These are phyloP conservation scores for Meteorus colon DNA, from an alignment of 2,888 invertebrate species.

Conservation along the genomic window DNA sequence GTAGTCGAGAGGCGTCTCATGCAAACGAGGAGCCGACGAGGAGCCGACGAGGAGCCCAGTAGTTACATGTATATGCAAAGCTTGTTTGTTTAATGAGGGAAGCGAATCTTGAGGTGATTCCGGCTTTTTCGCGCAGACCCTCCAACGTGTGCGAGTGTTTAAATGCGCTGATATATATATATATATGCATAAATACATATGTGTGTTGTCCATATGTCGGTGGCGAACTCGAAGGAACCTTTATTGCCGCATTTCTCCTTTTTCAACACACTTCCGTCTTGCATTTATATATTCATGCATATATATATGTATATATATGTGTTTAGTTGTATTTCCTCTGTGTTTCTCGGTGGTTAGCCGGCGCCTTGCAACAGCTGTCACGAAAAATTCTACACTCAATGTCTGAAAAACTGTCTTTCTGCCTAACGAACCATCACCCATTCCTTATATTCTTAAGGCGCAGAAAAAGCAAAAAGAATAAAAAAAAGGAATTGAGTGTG, in stretches of 20 bases:
- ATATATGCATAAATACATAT: conserved; percentile 13
- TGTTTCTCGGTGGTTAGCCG: conserved; percentile 14
- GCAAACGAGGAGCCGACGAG: conserved; percentile 40
- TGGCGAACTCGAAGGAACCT: conserved; percentile 38
- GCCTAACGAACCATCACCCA: conserved; percentile 69
- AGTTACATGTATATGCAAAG: conserved; percentile 62
- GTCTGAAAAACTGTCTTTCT: conserved; percentile 64
- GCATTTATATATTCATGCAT: conserved; percentile 29
- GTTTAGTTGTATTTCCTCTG: conserved; percentile 5
- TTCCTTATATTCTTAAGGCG: conserved; percentile 60
- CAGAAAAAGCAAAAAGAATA: neutral
- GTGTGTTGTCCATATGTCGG: conserved; percentile 36
- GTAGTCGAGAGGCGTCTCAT: conserved; percentile 37
- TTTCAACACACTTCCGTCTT: conserved; percentile 29
- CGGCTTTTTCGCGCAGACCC: conserved; percentile 55
- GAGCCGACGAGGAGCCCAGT: conserved; percentile 23
- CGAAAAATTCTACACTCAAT: conserved; percentile 59
- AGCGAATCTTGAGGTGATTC: conserved; percentile 73
- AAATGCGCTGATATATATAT: conserved; percentile 5
- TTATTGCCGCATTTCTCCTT: conserved; percentile 25
- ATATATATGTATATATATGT: neutral
- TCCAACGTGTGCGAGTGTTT: conserved; percentile 30
- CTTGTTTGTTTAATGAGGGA: conserved; percentile 71
- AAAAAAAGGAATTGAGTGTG: neutral
- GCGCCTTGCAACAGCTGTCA: conserved; percentile 59